Evolutionary conservation across 2,113 vertebrate genomes (phyloP).

Genomic region (Rhabdomys dilectus): DNA sequence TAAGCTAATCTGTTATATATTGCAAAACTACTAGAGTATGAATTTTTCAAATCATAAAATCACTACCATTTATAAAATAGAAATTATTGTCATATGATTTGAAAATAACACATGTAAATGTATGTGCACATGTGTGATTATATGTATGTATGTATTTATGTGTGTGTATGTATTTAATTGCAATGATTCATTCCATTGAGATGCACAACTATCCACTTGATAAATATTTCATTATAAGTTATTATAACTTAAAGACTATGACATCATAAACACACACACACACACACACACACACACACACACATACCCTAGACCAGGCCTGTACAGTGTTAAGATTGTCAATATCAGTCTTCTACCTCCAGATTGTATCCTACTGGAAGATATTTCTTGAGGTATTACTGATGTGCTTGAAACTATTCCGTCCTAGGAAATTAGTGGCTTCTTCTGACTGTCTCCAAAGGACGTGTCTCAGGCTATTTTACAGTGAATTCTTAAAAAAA

Average conservation of each 20-base stretch:
- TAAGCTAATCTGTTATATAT: background rate
- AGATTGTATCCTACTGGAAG: background rate
- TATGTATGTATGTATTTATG: too few species aligned
- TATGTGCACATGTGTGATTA: too few species aligned
- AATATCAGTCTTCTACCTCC: background rate
- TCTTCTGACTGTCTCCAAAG: background rate
- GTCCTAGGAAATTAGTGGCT: background rate
- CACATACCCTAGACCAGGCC: background rate
- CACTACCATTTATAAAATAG: background rate
- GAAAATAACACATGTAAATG: background rate
- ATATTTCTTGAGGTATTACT: background rate
- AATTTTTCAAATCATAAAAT: background rate
- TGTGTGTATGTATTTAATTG: background rate
- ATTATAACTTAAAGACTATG: background rate
- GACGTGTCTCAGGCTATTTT: background rate
- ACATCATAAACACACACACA: background rate
- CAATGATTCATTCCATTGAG: background rate
- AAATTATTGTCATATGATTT: background rate
- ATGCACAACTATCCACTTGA: background rate
- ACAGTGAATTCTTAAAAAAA: background rate
- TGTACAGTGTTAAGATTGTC: background rate
- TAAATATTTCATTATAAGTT: background rate
- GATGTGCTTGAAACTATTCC: background rate
- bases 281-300: background rate
- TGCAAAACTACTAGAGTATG: too few species aligned